Percentiles rank a stretch among this genome's conserved stretches.
These are phyloP conservation scores for Aphaenogaster floridana DNA, from an alignment of 1,140 invertebrate species.

Conservation along the genomic window DNA sequence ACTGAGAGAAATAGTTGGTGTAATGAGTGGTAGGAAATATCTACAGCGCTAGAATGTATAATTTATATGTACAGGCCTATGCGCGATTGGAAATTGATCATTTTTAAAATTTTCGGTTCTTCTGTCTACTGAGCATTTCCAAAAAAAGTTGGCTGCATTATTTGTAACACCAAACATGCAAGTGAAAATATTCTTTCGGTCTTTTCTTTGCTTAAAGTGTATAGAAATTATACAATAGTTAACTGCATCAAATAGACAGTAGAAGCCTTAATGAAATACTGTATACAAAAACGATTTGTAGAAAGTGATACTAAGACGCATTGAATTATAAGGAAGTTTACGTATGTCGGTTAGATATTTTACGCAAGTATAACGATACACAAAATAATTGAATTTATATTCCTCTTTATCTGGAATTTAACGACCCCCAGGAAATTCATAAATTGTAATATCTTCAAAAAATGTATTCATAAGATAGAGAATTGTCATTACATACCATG, in stretches of 20 bases:
- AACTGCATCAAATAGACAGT: slow-evolving; percentile 53
- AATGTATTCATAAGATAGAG: slow-evolving; percentile 62
- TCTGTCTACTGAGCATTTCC: not conserved
- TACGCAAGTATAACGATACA: slow-evolving; percentile 30
- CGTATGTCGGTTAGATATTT: slow-evolving; percentile 53
- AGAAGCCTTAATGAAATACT: slow-evolving; percentile 55
- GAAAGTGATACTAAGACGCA: slow-evolving; percentile 42
- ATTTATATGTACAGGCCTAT: slow-evolving; percentile 52
- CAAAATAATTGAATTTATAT: slow-evolving; percentile 65
- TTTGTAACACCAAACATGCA: not conserved
- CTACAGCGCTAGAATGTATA: slow-evolving; percentile 65
- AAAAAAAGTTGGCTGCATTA: not conserved
- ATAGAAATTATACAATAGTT: slow-evolving; percentile 46
- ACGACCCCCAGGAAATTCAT: slow-evolving; percentile 26
- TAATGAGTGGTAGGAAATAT: slow-evolving; percentile 68
- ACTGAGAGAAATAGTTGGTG: slow-evolving; percentile 79
- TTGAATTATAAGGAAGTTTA: slow-evolving; percentile 17
- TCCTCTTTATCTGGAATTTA: slow-evolving; percentile 40
- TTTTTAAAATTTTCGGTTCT: slow-evolving; percentile 3
- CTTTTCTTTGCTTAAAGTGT: slow-evolving; percentile 28
- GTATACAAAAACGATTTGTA: slow-evolving; percentile 65
- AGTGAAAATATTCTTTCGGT: slow-evolving; percentile 37
- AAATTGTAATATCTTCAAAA: slow-evolving; percentile 62
- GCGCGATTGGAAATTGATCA: slow-evolving; percentile 18
- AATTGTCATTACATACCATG: slow-evolving; percentile 61